Base-by-base conservation (phyloP, 2,888 invertebrate genomes). In the Patella pellucida region DNA sequence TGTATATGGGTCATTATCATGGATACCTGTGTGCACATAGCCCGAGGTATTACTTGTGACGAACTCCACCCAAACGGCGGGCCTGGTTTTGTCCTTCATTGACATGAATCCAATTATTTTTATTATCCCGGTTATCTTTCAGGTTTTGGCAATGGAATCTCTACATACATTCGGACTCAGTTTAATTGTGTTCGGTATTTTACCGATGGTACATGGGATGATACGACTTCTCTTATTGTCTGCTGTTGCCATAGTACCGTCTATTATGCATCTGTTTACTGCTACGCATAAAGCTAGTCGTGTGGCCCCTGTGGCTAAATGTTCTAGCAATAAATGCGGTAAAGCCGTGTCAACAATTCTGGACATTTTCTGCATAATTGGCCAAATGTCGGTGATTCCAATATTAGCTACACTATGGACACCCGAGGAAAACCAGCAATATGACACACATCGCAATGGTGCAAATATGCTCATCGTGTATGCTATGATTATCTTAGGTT, bases 171-270 rank as follows among this genome's bases (percentile, higher is more conserved):
- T 87, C 41, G 89, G 90, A 9, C 79, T 90, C 7, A 84, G 86
- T 69, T 79, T 88, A 5, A 81, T 90, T 52, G 84, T 88, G 50
- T 89, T 88, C 76, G 80, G 85, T 15, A 80, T 90, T 16, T 79
- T 90, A 31, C 88, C 88, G 14, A 82, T 86, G 68, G 81, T 86
- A 12, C 83, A 84, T 12, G 88, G 86, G 2, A 41, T 41, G 41
- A 41, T 41, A 41, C 41, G 41, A 41, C 79, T 88, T 1, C 79
- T 89, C 50, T 73, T 90, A 7, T 79, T 90, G 78, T 84, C 82
- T 68, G 83, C 85, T 9, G 82, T 85, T 0, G 85, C 85, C 52
- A 79, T 87, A 11, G 67, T 89, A 4, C 90, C 90, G 0, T 82
- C 86, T 41, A 71, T 89, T 41, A 77, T 88, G 41, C 85, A 85